Evolutionary conservation across 2,888 invertebrate genomes (phyloP).

Genomic region (Poecilus cupreus): DNA sequence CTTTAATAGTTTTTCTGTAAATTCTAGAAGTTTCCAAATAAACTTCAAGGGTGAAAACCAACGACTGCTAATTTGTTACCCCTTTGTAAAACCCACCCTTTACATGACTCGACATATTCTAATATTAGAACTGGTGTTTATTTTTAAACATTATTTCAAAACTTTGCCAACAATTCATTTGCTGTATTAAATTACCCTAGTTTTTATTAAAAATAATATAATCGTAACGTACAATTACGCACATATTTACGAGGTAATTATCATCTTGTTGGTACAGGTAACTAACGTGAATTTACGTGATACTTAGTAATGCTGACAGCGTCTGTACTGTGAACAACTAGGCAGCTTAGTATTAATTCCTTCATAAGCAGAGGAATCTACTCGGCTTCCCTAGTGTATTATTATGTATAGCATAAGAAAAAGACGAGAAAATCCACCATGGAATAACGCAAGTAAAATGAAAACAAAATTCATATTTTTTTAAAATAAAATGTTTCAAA

Average conservation of each 20-base stretch:
- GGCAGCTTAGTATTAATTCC: conserved; percentile 10
- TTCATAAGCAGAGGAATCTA: neutral
- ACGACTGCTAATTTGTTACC: too few species aligned
- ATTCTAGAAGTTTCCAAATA: too few species aligned
- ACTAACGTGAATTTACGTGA: neutral
- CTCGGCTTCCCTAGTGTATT: neutral
- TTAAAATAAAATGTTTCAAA: neutral
- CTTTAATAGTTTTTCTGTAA: too few species aligned
- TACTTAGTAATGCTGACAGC: conserved; percentile 8
- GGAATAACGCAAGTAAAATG: conserved; percentile 7
- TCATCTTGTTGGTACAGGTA: neutral
- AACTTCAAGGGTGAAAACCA: too few species aligned
- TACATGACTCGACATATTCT: too few species aligned
- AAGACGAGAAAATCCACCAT: conserved; percentile 23
- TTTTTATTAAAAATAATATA: too few species aligned
- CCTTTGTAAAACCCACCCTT: too few species aligned
- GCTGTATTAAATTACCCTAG: too few species aligned
- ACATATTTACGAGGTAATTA: neutral
- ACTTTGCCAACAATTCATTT: too few species aligned
- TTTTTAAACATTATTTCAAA: too few species aligned
- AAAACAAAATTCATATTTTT: conserved; percentile 27
- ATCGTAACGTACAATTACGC: too few species aligned
- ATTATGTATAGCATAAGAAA: neutral
- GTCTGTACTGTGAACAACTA: neutral
- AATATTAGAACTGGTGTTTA: too few species aligned